Evolutionary conservation across 2,113 vertebrate genomes (phyloP).

Genomic region (Cyanistes caeruleus): DNA sequence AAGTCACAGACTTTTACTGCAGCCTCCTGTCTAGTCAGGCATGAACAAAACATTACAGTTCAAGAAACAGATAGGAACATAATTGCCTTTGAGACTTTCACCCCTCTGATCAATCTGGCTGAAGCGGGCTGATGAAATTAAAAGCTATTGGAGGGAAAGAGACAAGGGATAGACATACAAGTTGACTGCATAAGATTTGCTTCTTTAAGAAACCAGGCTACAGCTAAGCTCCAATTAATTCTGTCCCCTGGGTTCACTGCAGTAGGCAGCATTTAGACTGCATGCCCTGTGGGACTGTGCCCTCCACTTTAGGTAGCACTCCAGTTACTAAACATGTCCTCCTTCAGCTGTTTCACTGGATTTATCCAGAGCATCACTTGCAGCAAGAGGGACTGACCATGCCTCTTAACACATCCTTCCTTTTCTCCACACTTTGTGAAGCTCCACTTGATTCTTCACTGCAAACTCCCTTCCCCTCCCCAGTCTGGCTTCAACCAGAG

Average conservation of each 20-base stretch:
- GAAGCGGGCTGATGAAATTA: constrained; percentile 11
- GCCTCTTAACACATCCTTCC: neutral
- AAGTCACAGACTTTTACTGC: neutral
- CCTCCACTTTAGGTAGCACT: neutral
- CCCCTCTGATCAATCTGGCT: constrained; percentile 7
- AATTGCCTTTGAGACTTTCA: constrained; percentile 26
- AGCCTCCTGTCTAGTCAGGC: neutral
- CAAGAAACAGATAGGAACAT: neutral
- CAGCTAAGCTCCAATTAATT: constrained; percentile 48
- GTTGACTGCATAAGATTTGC: neutral
- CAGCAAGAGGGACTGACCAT: neutral
- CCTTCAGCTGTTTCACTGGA: neutral
- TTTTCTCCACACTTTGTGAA: neutral
- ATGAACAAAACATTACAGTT: neutral
- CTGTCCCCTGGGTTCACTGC: neutral
- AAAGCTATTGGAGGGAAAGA: constrained; percentile 36
- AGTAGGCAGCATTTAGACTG: neutral
- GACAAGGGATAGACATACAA: neutral
- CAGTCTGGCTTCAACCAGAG: neutral
- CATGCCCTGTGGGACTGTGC: neutral
- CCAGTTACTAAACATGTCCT: neutral
- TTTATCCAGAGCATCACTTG: neutral
- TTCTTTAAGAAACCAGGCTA: constrained; percentile 33
- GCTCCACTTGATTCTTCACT: neutral
- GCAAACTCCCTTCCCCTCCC: neutral